A percentile compares a stretch with the other conserved stretches of the same genome.
Evolutionary conservation across 1,140 invertebrate species (phyloP).

Genomic region (Aphelenchoides fujianensis): DNA sequence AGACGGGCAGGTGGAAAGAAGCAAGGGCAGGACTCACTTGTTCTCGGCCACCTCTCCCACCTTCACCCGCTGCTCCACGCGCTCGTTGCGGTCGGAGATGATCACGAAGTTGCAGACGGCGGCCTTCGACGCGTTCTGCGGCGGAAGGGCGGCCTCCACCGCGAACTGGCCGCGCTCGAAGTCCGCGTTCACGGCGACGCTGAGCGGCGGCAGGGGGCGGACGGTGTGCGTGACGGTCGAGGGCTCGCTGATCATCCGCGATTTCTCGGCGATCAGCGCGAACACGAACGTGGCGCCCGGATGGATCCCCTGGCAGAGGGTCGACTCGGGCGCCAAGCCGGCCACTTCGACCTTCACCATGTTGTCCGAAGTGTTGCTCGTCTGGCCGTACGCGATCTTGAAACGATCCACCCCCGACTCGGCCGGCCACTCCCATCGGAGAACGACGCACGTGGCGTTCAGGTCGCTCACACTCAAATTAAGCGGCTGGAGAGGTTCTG

Average conservation of each 20-base stretch:
- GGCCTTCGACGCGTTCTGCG: slow-evolving; percentile 21
- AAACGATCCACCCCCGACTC: slow-evolving; percentile 52
- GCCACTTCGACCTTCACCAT: neutral
- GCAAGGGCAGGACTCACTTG: slow-evolving; percentile 1
- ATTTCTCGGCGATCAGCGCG: slow-evolving; percentile 54
- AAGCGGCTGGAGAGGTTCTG: slow-evolving; percentile 45
- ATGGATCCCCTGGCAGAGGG: slow-evolving; percentile 36
- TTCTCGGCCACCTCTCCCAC: slow-evolving; percentile 1
- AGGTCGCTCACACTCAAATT: slow-evolving; percentile 39
- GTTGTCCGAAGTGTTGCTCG: slow-evolving; percentile 14
- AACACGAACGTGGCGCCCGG: slow-evolving; percentile 49
- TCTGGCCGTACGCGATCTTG: slow-evolving; percentile 50
- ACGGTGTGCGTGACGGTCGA: slow-evolving; percentile 47
- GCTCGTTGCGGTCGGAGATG: slow-evolving; percentile 32
- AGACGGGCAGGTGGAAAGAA: neutral
- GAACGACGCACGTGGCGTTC: slow-evolving; percentile 46
- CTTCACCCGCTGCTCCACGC: slow-evolving; percentile 36
- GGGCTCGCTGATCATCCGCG: slow-evolving; percentile 49
- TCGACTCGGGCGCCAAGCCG: slow-evolving; percentile 21
- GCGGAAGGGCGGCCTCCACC: slow-evolving; percentile 35
- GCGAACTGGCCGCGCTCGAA: slow-evolving; percentile 48
- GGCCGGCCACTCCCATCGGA: slow-evolving; percentile 40
- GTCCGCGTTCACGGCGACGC: slow-evolving; percentile 48
- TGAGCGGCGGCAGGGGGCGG: slow-evolving; percentile 50
- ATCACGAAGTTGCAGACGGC: slow-evolving; percentile 40